Base-by-base conservation (phyloP, 2,113 vertebrate species). In the Callithrix jacchus region DNA sequence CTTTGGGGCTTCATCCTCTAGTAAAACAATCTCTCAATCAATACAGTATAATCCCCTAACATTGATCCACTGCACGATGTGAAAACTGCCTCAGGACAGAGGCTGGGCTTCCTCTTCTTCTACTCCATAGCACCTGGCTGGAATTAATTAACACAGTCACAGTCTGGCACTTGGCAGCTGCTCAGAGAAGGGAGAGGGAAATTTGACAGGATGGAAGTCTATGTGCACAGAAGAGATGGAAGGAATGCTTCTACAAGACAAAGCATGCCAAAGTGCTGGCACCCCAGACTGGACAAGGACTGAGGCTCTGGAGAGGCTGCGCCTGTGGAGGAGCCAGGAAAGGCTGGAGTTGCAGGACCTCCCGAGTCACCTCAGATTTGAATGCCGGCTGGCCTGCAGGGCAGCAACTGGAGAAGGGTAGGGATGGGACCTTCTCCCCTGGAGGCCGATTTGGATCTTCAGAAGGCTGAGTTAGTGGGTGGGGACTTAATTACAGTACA, bases 261-360 rank as follows among this genome's bases (percentile, higher is more conserved):
- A 42, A 64, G 32, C 35, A 3, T 0, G 14, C 14, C 0, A 3
- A 64, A 42, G 11, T 64, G 70, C n/a, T 7, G 3, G 12, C 16
- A 42, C 10, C 35, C 52, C n/a, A 21, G 47, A 3, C 7, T 42
- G 83, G 85, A 12, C 7, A 21, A 20, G 30, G 37, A 20, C 21
- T 20, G 37, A 71, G 49, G 56, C 47, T 18, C 40, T 0, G n/a
- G 64, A 32, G 49, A 35, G 83, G 18, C 35, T 18, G 11, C 13
- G 37, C 32, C 12, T 11, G n/a, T 17, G 40, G 30, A 23, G 11
- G 77, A 66, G 61, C 37, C 0, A 2, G n/a, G 1, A 52, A 90
- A 56, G 18, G 23, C 23, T 13, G 14, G 17, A 47, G 10, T 21
- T 2, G 2, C 16, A 0, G 4, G 56, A 74, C 18, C 23, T 37